Evolutionary conservation across 2,888 invertebrate species (phyloP).

Genomic region (Notodonta dromedarius): DNA sequence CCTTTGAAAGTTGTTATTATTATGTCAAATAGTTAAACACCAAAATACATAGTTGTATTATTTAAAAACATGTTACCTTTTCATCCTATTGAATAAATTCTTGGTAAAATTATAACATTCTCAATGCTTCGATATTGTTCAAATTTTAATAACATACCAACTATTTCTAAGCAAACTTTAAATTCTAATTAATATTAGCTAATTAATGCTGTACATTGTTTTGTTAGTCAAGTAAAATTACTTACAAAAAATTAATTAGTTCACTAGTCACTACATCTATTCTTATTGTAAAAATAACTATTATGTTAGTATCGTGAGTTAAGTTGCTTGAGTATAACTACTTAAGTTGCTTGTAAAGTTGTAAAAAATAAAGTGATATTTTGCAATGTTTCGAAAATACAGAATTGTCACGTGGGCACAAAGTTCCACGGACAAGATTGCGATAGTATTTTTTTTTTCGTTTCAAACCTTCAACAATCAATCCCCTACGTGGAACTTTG

Average conservation of each 20-base stretch:
- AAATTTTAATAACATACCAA: constrained; percentile 19
- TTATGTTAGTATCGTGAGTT: constrained; percentile 27
- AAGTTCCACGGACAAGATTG: constrained; percentile 29
- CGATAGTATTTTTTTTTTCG: constrained; percentile 9
- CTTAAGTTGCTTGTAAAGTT: constrained; percentile 18
- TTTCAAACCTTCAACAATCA: constrained; percentile 6
- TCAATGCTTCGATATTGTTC: constrained; percentile 16
- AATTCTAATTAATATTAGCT: constrained; percentile 33
- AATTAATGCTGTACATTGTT: constrained; percentile 34
- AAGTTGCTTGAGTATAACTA: constrained; percentile 29
- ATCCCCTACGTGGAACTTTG: constrained; percentile 28
- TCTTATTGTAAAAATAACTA: constrained; percentile 19
- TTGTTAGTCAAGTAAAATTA: constrained; percentile 33
- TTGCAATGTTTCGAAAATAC: constrained; percentile 29
- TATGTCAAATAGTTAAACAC: constrained; percentile 5
- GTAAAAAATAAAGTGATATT: constrained; percentile 27
- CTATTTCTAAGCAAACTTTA: constrained; percentile 33
- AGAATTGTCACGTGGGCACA: constrained; percentile 28
- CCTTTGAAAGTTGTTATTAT: neutral
- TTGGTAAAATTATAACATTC: constrained; percentile 25
- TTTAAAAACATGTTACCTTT: constrained; percentile 37
- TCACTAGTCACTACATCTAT: constrained; percentile 35
- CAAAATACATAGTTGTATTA: constrained; percentile 12
- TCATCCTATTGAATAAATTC: constrained; percentile 27
- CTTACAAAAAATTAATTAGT: constrained; percentile 23